Evolutionary conservation across 2,797 vertebrate genomes (phyloP).

Genomic region (Odontamblyopus lacepedii): DNA sequence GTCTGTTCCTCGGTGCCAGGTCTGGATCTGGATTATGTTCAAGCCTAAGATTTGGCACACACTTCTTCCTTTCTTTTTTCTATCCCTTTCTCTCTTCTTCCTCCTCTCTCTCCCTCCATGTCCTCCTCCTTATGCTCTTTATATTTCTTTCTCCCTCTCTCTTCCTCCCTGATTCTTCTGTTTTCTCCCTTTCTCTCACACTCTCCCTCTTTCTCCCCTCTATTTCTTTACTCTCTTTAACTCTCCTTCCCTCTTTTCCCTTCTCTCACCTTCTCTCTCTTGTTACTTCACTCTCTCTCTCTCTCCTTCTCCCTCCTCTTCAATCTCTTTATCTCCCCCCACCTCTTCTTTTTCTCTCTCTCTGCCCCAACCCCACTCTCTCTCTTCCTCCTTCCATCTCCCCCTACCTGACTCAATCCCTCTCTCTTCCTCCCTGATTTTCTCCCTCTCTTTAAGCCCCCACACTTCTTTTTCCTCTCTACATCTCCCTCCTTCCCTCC

Average conservation of each 20-base stretch:
- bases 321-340: no score
- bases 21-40: slow-evolving; percentile 17
- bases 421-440: neutral
- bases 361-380: no score
- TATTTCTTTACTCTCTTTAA: no score
- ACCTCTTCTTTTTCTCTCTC: neutral
- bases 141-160: no score
- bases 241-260: neutral
- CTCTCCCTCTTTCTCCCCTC: no score
- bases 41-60: slow-evolving; percentile 6
- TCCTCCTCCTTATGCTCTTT: neutral
- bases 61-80: no score
- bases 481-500: neutral
- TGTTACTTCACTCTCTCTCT: no score
- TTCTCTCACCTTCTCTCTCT: neutral
- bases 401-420: neutral
- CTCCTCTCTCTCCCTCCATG: neutral
- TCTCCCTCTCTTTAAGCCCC: no score
- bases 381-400: no score
- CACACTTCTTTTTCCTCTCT: neutral
- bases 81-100: neutral
- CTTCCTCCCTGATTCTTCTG: no score
- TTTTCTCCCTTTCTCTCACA: no score
- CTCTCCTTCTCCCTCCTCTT: neutral
- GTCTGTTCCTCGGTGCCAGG: slow-evolving; percentile 10